Conservation (phyloP, 2,113 vertebrate species). For the Willisornis vidua region DNA sequence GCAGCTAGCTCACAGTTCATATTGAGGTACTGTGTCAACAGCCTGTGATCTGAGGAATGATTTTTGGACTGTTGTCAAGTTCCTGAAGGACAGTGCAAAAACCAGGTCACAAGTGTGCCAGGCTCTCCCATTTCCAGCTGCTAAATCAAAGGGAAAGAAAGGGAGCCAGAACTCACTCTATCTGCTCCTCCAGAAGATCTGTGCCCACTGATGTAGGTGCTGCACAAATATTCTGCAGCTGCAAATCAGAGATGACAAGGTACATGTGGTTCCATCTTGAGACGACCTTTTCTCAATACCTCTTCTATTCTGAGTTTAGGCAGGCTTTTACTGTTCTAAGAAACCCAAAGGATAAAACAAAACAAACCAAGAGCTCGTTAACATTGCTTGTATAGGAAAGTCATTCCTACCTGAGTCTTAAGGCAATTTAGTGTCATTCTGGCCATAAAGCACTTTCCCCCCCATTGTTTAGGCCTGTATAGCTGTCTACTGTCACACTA, state of each 20-base stretch:
- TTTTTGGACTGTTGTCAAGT: neutral
- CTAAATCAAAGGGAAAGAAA: neutral
- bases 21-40: constrained; percentile 59
- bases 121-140: neutral
- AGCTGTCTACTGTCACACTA: neutral
- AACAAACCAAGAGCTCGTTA: neutral
- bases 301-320: neutral
- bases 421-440: neutral
- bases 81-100: constrained; percentile 62
- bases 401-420: neutral
- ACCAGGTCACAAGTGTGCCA: neutral
- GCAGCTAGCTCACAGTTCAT: constrained; percentile 21
- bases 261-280: neutral
- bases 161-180: neutral
- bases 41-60: constrained; percentile 43
- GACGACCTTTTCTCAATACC: neutral
- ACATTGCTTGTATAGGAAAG: neutral
- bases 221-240: neutral
- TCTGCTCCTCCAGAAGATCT: neutral
- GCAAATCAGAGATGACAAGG: neutral
- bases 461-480: fast-evolving
- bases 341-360: neutral
- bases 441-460: neutral
- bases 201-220: neutral
- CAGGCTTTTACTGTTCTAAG: neutral